Evolutionary conservation across 2,888 invertebrate species (phyloP).

Genomic region (Rhamphomyia laevipes): DNA sequence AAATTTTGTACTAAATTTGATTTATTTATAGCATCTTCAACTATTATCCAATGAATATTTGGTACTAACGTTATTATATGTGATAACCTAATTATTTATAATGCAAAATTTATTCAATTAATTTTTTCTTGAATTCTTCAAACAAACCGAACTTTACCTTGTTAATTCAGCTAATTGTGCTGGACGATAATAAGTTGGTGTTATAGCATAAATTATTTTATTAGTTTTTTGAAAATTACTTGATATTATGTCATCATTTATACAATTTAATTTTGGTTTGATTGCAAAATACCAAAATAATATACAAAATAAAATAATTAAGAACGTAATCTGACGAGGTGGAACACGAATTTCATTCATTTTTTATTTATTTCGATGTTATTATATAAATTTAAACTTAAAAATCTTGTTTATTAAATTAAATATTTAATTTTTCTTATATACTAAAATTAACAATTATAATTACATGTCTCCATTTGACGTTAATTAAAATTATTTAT

Average conservation of each 20-base stretch:
- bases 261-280: constrained; percentile 18
- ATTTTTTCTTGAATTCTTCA: not conserved
- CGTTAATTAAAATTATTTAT: too few species aligned
- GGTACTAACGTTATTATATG: constrained; percentile 78
- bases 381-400: not conserved
- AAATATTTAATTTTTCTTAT: too few species aligned
- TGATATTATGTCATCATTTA: constrained; percentile 29
- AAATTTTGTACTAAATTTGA: constrained; percentile 61
- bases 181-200: constrained; percentile 79
- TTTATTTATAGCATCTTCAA: constrained; percentile 67
- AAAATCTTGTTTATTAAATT: too few species aligned
- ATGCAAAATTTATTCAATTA: too few species aligned
- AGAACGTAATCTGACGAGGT: constrained; percentile 31
- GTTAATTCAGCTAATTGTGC: constrained; percentile 92
- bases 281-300: constrained; percentile 20
- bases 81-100: constrained; percentile 48
- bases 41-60: constrained; percentile 84
- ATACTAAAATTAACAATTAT: too few species aligned
- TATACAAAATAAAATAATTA: constrained; percentile 27
- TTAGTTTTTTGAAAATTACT: constrained; percentile 27
- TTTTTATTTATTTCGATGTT: constrained; percentile 3
- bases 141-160: constrained; percentile 39
- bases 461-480: too few species aligned
- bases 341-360: constrained; percentile 33
- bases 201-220: constrained; percentile 79